Evolutionary conservation across 2,797 vertebrate genomes (phyloP).

Genomic region (Glossophaga mutica): DNA sequence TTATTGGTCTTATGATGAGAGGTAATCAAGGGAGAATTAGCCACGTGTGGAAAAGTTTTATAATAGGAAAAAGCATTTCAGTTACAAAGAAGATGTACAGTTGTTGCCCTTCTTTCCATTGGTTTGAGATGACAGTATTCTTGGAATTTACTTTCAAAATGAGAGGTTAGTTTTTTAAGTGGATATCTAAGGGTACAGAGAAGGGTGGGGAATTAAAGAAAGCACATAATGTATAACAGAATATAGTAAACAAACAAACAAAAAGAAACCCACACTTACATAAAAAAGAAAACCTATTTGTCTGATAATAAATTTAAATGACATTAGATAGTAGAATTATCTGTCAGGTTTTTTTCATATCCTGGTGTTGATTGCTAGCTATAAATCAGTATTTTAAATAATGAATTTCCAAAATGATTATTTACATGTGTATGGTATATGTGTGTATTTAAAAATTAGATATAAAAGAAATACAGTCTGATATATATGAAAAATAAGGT

Average conservation of each 20-base stretch:
- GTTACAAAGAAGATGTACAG: neutral
- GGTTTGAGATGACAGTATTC: neutral
- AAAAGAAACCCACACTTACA: neutral
- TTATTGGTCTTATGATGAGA: neutral
- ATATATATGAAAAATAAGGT: slow-evolving; percentile 25
- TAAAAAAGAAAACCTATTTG: neutral
- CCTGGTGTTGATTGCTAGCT: neutral
- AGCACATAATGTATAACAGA: neutral
- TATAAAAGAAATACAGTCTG: neutral
- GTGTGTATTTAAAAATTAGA: neutral
- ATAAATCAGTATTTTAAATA: neutral
- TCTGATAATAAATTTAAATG: slow-evolving; percentile 21
- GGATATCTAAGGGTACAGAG: neutral
- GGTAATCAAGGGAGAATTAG: neutral
- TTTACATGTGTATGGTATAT: neutral
- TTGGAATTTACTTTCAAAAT: slow-evolving; percentile 11
- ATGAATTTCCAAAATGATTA: neutral
- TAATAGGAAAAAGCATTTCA: neutral
- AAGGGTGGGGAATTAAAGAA: neutral
- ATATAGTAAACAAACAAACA: neutral
- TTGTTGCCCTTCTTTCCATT: neutral
- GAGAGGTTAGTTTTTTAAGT: neutral
- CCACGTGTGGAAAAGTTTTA: neutral
- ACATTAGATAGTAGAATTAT: neutral
- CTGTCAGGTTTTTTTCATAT: neutral